These are phyloP conservation scores for Drosophila malerkotliana DNA, from an alignment of 1,140 invertebrate genomes.

Conservation along the genomic window DNA sequence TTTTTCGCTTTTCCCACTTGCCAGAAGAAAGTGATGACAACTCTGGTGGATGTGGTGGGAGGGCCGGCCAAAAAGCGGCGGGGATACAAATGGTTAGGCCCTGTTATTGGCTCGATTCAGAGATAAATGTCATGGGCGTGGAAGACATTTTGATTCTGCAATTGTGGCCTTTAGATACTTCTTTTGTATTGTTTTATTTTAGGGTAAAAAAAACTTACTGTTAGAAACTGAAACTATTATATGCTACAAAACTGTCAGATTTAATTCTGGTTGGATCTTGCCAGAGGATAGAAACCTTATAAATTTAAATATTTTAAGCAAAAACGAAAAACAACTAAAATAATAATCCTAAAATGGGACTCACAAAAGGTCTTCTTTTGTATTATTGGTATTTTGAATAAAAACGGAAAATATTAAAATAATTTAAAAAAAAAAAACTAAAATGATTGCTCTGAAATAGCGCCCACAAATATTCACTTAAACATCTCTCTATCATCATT, in stretches of 20 bases:
- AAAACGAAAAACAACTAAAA: too few relatives aligned
- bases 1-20: constrained; percentile 2
- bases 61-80: not conserved
- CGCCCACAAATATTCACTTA: constrained; percentile 23
- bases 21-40: constrained; percentile 59
- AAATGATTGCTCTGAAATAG: not conserved
- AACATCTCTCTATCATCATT: constrained; percentile 10
- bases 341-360: too few relatives aligned
- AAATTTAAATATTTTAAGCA: too few relatives aligned
- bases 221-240: too few relatives aligned
- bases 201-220: too few relatives aligned
- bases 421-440: too few relatives aligned
- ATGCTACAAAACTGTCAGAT: too few relatives aligned
- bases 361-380: too few relatives aligned
- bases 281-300: not conserved
- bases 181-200: too few relatives aligned
- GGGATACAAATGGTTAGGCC: constrained; percentile 40
- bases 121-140: constrained; percentile 59
- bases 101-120: constrained; percentile 44
- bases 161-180: too few relatives aligned
- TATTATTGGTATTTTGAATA: too few relatives aligned
- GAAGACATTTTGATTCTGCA: not conserved
- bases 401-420: too few relatives aligned
- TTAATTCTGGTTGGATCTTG: not conserved
- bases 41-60: not conserved